A percentile compares a stretch with the other conserved stretches of the same genome.
Evolutionary conservation across 2,113 vertebrate species (phyloP).

Genomic region (Clinocottus analis): DNA sequence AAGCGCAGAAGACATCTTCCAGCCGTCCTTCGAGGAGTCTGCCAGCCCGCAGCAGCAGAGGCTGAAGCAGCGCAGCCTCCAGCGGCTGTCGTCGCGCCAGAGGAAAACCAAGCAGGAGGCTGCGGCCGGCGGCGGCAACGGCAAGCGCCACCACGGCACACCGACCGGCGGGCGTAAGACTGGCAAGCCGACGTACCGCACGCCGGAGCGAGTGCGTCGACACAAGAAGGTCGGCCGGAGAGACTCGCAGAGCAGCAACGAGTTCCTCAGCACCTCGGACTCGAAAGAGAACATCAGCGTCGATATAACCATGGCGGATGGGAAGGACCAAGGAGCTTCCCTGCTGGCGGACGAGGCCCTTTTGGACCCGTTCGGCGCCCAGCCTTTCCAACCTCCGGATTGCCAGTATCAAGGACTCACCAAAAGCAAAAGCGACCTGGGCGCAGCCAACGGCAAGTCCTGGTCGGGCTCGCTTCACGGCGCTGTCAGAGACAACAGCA

Average conservation of each 20-base stretch:
- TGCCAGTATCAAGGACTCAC: constrained; percentile 84
- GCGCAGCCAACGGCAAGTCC: constrained; percentile 75
- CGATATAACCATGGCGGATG: constrained; percentile 79
- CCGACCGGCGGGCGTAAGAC: constrained; percentile 87
- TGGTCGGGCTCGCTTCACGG: constrained; percentile 83
- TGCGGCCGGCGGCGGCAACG: constrained; percentile 84
- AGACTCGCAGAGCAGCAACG: constrained; percentile 97
- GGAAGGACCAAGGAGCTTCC: constrained; percentile 84
- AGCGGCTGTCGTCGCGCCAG: constrained; percentile 92
- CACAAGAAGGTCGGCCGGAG: constrained; percentile 91
- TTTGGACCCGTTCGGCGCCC: constrained; percentile 93
- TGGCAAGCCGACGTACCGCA: constrained; percentile 90
- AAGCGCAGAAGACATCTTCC: constrained; percentile 89
- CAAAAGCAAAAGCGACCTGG: constrained; percentile 83
- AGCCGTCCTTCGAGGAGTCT: constrained; percentile 86
- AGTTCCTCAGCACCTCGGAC: constrained; percentile 92
- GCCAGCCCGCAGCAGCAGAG: constrained; percentile 87
- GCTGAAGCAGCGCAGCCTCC: constrained; percentile 91
- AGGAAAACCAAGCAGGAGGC: constrained; percentile 92
- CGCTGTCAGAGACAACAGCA: constrained; percentile 81
- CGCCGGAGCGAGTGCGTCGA: constrained; percentile 90
- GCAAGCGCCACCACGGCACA: constrained; percentile 94
- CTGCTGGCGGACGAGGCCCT: constrained; percentile 85
- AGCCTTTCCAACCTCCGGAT: constrained; percentile 92
- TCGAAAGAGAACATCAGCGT: constrained; percentile 97